phyloP scores from a whole-genome alignment of 2,113 vertebrate genomes.

The Phrynosoma platyrhinos region DNA sequence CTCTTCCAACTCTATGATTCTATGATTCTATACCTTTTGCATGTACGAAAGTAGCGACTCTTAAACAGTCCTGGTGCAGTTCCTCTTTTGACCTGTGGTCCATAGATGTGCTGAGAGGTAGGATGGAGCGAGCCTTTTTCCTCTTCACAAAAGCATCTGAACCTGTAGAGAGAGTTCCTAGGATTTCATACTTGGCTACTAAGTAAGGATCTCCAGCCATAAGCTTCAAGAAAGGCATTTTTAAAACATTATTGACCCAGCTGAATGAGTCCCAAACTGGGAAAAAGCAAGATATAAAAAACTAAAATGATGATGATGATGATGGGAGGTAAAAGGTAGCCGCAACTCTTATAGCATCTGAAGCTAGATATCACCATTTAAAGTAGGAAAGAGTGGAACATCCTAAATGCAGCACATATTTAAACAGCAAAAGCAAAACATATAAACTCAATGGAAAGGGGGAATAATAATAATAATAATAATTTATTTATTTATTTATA shows the following conservation, averaged over 20 bases:
- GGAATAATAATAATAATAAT: no score
- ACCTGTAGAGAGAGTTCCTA: slow-evolving; percentile 40
- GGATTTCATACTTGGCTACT: not conserved
- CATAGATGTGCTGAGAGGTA: slow-evolving; percentile 90
- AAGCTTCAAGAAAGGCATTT: not conserved
- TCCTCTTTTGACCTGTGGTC: slow-evolving; percentile 94
- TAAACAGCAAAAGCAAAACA: not conserved
- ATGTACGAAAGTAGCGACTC: slow-evolving; percentile 81
- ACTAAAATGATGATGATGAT: no score
- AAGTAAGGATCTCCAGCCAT: not conserved
- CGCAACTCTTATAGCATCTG: not conserved
- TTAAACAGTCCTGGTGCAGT: slow-evolving; percentile 90
- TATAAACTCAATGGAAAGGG: not conserved
- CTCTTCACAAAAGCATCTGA: slow-evolving; percentile 83
- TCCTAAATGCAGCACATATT: not conserved
- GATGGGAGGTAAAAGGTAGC: not conserved
- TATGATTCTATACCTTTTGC: slow-evolving; percentile 78
- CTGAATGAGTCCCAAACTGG: no score
- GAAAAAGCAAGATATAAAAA: no score
- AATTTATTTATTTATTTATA: no score
- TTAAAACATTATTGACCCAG: not conserved
- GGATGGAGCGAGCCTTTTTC: slow-evolving; percentile 90
- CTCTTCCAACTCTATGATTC: no score
- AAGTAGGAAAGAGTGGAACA: not conserved
- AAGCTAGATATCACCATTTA: not conserved